Percentiles rank a stretch among this genome's conserved stretches.
phyloP scores from a whole-genome alignment of 2,797 vertebrate species.

The Acrocephalus scirpaceus region DNA sequence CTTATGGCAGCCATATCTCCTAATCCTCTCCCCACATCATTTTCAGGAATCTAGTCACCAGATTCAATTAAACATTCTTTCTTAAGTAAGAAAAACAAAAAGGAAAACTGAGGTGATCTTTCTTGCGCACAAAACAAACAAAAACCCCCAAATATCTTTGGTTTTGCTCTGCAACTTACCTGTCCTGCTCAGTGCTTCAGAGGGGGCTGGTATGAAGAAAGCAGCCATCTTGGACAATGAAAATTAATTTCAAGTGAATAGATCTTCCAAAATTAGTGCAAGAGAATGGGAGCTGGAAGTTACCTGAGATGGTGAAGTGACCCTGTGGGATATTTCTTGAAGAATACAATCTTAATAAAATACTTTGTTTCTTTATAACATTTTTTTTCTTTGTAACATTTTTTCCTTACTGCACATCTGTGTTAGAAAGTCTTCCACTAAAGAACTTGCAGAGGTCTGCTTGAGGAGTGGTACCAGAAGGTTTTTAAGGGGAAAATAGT shows the following conservation, averaged over 20 bases:
- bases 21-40: background rate
- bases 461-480: background rate
- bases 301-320: background rate
- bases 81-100: background rate
- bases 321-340: background rate
- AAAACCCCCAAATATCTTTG: rapidly evolving
- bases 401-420: background rate
- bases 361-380: background rate
- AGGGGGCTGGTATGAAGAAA: background rate
- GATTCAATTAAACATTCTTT: background rate
- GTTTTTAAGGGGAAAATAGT: background rate
- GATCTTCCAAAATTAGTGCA: background rate
- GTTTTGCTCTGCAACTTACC: background rate
- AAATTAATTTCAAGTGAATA: background rate
- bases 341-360: background rate
- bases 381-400: background rate
- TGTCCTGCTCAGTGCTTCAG: background rate
- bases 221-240: background rate
- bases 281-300: background rate
- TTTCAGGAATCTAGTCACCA: background rate
- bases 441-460: background rate
- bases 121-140: background rate
- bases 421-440: background rate
- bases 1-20: background rate
- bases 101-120: background rate